phyloP scores from a whole-genome alignment of 2,888 invertebrate species.

The Drosophila paucipuncta region DNA sequence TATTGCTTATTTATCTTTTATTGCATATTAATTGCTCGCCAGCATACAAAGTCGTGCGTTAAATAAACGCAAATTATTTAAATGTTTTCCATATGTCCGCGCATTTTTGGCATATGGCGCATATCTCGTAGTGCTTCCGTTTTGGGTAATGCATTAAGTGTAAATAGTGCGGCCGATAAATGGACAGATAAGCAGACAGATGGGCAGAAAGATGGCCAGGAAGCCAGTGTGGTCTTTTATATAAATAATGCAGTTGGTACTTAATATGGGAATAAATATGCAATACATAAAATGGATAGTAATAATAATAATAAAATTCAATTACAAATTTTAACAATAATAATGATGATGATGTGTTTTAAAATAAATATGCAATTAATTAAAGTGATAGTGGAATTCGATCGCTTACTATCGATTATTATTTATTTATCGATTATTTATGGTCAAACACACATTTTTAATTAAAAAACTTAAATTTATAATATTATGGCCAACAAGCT shows the following conservation, averaged over 20 bases:
- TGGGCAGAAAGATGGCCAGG: background rate
- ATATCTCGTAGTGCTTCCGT: constrained; percentile 62
- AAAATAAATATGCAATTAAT: background rate
- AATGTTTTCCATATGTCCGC: constrained; percentile 49
- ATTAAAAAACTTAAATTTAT: background rate
- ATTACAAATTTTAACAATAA: background rate
- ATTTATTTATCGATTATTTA: background rate
- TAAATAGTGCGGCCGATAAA: constrained; percentile 56
- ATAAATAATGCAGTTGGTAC: background rate
- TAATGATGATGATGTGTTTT: background rate
- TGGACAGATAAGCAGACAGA: constrained; percentile 20
- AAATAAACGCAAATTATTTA: constrained; percentile 60
- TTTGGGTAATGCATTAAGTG: constrained; percentile 61
- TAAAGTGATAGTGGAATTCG: background rate
- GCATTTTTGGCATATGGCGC: constrained; percentile 44
- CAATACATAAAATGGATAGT: background rate
- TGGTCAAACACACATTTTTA: background rate
- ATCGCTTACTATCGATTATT: no score
- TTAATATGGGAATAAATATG: background rate
- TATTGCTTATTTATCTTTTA: constrained; percentile 73
- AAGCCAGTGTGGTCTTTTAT: constrained; percentile 1
- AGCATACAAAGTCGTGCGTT: constrained; percentile 34
- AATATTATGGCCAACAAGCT: background rate
- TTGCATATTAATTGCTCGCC: constrained; percentile 71
- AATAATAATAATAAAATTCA: background rate